Percentiles rank a stretch among this genome's conserved stretches.
These are phyloP conservation scores for Rhaphigaster nebulosa DNA, from an alignment of 2,888 invertebrate species.

Conservation along the genomic window DNA sequence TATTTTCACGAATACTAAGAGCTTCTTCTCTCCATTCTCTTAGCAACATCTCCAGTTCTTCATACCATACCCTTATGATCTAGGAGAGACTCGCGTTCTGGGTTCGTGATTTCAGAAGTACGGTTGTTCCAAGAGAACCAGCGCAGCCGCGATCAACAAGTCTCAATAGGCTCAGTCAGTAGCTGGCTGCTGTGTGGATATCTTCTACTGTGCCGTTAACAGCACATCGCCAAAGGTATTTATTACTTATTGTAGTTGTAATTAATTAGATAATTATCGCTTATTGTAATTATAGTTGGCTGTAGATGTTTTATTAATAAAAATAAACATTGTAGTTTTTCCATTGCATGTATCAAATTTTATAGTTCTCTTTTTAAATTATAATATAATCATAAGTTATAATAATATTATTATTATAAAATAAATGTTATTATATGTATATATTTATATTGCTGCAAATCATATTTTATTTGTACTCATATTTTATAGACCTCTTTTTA, in stretches of 20 bases:
- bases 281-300: background rate
- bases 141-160: slow-evolving; percentile 22
- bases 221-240: background rate
- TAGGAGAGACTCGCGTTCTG: background rate
- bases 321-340: background rate
- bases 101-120: background rate
- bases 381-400: no score
- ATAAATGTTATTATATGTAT: no score
- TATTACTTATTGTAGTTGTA: background rate
- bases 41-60: background rate
- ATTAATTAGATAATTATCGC: background rate
- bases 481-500: no score
- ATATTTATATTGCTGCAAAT: no score
- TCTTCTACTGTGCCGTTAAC: slow-evolving; percentile 6
- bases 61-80: background rate
- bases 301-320: background rate
- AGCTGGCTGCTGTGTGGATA: slow-evolving; percentile 3
- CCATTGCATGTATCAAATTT: no score
- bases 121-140: background rate
- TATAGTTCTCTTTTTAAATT: no score
- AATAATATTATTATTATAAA: no score
- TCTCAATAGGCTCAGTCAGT: background rate
- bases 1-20: no score
- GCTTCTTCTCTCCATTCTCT: no score
- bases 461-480: no score